Conservation (phyloP, 1,140 invertebrate genomes). For the Drosophila sturtevanti region DNA sequence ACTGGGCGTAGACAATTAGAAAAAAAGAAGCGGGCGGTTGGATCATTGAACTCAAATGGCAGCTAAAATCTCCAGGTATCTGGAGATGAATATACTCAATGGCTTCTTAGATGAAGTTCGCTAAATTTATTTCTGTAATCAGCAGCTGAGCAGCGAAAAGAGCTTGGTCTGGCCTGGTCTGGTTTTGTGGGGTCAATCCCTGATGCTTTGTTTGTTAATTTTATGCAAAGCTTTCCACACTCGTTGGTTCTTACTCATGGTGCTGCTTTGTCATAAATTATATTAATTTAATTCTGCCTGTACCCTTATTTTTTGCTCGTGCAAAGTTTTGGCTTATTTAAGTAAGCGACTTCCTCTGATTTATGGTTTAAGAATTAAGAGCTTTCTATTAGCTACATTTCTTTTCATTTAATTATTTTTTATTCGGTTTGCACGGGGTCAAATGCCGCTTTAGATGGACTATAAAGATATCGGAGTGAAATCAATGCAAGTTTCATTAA, state of each 20-base stretch:
- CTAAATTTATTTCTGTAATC: constrained; percentile 69
- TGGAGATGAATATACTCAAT: constrained; percentile 43
- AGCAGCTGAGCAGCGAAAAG: constrained; percentile 28
- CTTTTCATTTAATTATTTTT: not conserved
- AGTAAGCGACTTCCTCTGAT: constrained; percentile 40
- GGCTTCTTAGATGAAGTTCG: constrained; percentile 61
- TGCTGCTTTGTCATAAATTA: constrained; percentile 55
- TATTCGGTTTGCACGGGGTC: constrained; percentile 23
- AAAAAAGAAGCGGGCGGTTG: constrained; percentile 36
- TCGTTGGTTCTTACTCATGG: constrained; percentile 30
- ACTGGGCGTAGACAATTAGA: constrained; percentile 27
- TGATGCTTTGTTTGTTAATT: constrained; percentile 40
- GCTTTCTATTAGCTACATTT: constrained; percentile 38
- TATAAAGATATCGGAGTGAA: constrained; percentile 17
- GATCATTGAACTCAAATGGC: constrained; percentile 69
- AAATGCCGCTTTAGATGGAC: constrained; percentile 20
- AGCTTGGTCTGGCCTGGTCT: constrained; percentile 1
- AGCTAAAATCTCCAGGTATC: constrained; percentile 20
- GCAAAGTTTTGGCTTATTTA: constrained; percentile 38
- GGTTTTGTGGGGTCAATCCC: constrained; percentile 27
- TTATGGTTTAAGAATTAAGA: constrained; percentile 36
- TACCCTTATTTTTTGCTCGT: constrained; percentile 31
- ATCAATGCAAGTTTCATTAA: constrained; percentile 4
- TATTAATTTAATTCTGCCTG: constrained; percentile 58
- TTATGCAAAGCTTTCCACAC: constrained; percentile 49